Percentiles rank a stretch among this genome's conserved stretches.
Evolutionary conservation across 2,888 invertebrate genomes (phyloP).

Genomic region (Melinaea menophilus): DNA sequence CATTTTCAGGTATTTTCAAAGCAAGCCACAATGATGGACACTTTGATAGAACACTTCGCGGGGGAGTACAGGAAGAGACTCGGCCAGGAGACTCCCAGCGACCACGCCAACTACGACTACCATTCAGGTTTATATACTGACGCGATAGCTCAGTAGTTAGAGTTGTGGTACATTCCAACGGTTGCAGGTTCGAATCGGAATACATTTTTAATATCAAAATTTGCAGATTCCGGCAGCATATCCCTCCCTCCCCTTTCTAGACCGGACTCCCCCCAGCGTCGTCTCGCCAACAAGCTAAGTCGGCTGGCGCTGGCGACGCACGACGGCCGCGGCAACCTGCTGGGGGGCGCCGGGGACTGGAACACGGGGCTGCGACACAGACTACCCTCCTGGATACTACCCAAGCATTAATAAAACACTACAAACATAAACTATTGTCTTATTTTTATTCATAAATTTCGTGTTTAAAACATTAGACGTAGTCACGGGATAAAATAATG

Average conservation of each 20-base stretch:
- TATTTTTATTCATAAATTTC: too few species aligned
- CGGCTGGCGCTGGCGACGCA: constrained; percentile 92
- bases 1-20: constrained; percentile 79
- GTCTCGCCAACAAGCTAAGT: constrained; percentile 90
- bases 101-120: constrained; percentile 71
- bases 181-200: too few species aligned
- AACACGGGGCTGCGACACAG: constrained; percentile 55
- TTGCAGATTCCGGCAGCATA: constrained; percentile 66
- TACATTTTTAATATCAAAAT: too few species aligned
- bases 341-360: constrained; percentile 91
- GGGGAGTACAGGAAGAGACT: constrained; percentile 83
- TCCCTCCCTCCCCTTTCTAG: constrained; percentile 66
- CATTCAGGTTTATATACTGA: constrained; percentile 53
- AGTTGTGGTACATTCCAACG: too few species aligned
- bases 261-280: constrained; percentile 78
- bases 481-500: too few species aligned
- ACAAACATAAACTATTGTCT: neutral
- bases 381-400: constrained; percentile 64
- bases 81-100: constrained; percentile 71
- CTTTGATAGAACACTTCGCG: constrained; percentile 88
- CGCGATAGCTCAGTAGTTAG: too few species aligned
- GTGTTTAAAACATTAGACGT: too few species aligned
- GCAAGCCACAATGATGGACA: constrained; percentile 92
- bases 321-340: constrained; percentile 91
- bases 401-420: constrained; percentile 50